Conservation (phyloP, 2,888 invertebrate species). For the Tachina fera region DNA sequence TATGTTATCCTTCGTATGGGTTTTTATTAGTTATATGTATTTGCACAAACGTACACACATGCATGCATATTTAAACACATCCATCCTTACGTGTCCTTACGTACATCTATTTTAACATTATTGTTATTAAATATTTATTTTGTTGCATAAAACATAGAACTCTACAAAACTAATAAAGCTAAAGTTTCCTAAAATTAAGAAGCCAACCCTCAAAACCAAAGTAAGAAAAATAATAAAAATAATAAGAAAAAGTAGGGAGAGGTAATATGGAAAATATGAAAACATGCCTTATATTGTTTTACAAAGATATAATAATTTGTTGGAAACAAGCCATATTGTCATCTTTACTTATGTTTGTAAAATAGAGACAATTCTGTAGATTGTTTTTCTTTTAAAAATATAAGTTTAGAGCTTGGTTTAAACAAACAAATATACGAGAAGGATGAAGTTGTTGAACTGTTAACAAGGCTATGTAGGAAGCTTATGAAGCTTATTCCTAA, state of each 20-base stretch:
- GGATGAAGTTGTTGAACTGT: neutral
- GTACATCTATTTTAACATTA: slow-evolving; percentile 40
- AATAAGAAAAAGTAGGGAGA: neutral
- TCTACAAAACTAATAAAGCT: slow-evolving; percentile 18
- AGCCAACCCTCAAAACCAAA: neutral
- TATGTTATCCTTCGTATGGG: slow-evolving; percentile 3
- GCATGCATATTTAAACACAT: neutral
- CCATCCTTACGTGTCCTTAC: neutral
- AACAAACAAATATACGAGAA: neutral
- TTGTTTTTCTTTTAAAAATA: neutral
- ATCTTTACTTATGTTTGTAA: slow-evolving; percentile 27
- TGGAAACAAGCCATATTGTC: slow-evolving; percentile 33
- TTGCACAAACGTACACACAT: neutral
- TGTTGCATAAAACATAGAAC: slow-evolving; percentile 56
- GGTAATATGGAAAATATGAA: neutral
- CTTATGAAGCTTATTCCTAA: no score
- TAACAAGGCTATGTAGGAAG: no score
- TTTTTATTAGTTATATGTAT: neutral
- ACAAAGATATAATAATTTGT: slow-evolving; percentile 23
- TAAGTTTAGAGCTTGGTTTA: slow-evolving; percentile 15
- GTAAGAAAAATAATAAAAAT: neutral
- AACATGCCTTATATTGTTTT: neutral
- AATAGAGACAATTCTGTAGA: neutral
- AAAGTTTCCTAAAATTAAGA: slow-evolving; percentile 19
- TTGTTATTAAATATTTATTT: slow-evolving; percentile 63